A percentile compares a stretch with the other conserved stretches of the same genome.
These are phyloP conservation scores for Brachypteracias leptosomus DNA, from an alignment of 2,113 vertebrate genomes.

Conservation along the genomic window DNA sequence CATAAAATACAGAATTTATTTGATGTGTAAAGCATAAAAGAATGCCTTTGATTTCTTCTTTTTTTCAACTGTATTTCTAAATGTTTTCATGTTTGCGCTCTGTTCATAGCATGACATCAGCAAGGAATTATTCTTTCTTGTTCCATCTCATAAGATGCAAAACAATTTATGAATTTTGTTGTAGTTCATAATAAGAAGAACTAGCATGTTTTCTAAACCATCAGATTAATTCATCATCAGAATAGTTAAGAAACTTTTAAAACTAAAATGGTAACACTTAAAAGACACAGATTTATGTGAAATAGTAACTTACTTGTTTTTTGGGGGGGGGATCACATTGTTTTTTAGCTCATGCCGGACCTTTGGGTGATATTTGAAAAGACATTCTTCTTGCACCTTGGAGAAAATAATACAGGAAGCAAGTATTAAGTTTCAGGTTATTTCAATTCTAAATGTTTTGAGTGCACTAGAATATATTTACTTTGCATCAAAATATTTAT, in stretches of 20 bases:
- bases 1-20: not conserved
- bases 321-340: not conserved
- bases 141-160: not conserved
- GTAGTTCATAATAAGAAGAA: not conserved
- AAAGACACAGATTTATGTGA: not conserved
- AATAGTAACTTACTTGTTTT: not conserved
- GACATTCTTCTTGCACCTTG: not conserved
- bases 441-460: not conserved
- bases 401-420: not conserved
- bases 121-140: not conserved
- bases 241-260: not conserved
- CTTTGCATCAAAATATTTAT: not conserved
- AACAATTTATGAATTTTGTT: not conserved
- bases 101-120: not conserved
- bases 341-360: not conserved
- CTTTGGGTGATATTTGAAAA: not conserved
- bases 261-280: not conserved
- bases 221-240: not conserved
- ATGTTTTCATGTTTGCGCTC: not conserved
- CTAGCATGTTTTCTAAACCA: not conserved
- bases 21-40: not conserved
- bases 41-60: not conserved
- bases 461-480: not conserved
- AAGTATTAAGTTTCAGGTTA: not conserved
- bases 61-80: not conserved